Evolutionary conservation across 2,888 invertebrate species (phyloP).

Genomic region (Heliothis peltigera): DNA sequence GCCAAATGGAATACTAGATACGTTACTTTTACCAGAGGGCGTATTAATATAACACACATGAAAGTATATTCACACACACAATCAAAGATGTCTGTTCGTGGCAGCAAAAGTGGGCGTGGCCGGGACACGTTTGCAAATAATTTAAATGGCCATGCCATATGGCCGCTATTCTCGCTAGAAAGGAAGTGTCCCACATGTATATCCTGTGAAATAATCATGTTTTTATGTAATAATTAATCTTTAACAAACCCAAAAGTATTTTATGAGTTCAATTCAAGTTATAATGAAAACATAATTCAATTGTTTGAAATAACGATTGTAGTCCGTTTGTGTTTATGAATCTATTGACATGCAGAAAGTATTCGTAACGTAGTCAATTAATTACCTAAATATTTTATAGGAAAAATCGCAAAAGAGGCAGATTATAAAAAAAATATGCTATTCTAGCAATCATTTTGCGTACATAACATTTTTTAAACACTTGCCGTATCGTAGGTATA

Average conservation of each 20-base stretch:
- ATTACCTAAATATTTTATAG: no score
- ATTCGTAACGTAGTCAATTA: no score
- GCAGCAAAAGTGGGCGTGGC: slow-evolving; percentile 22
- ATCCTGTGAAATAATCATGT: slow-evolving; percentile 25
- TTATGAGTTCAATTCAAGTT: no score
- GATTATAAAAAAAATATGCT: slow-evolving; percentile 10
- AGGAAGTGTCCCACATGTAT: slow-evolving; percentile 48
- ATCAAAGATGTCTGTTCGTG: not conserved
- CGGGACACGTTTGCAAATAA: slow-evolving; percentile 14
- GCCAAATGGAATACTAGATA: not conserved
- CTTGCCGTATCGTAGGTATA: slow-evolving; percentile 32
- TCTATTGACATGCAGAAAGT: no score
- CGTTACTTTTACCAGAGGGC: not conserved
- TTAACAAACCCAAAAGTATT: no score
- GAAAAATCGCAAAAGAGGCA: slow-evolving; percentile 1
- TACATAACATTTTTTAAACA: slow-evolving; percentile 27
- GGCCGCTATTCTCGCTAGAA: slow-evolving; percentile 27
- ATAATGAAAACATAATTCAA: no score
- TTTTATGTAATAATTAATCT: not conserved
- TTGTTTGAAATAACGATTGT: no score
- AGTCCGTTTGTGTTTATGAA: no score
- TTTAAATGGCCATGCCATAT: slow-evolving; percentile 29
- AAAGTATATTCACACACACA: slow-evolving; percentile 5
- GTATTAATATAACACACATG: slow-evolving; percentile 1
- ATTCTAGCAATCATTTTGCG: not conserved